A percentile compares a stretch with the other conserved stretches of the same genome.
Conservation (phyloP, 1,140 invertebrate species). For the Drosophila littoralis region DNA sequence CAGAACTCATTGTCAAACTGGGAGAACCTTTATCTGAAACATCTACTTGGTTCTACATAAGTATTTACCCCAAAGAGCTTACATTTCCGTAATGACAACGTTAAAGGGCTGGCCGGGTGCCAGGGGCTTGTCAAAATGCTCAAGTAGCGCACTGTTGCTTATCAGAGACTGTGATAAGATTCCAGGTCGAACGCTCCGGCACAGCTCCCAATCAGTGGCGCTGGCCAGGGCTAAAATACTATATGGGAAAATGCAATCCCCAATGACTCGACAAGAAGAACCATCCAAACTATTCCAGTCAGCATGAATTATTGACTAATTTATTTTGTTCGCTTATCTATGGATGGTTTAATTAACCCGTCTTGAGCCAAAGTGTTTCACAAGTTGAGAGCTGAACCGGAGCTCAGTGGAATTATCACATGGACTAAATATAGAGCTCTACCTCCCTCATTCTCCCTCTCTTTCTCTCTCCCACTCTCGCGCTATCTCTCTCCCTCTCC, state of each 20-base stretch:
- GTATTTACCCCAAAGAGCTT: conserved; percentile 14
- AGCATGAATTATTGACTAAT: conserved; percentile 24
- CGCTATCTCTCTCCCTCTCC: background rate
- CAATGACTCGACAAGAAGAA: conserved; percentile 31
- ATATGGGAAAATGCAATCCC: conserved; percentile 36
- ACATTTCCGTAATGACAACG: conserved; percentile 28
- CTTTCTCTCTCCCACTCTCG: background rate
- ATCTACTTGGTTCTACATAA: conserved; percentile 12
- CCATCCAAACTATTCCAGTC: conserved; percentile 6
- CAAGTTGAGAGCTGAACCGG: background rate
- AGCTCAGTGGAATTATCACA: background rate
- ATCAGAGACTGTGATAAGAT: conserved; percentile 48
- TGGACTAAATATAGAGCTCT: background rate
- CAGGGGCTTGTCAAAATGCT: conserved; percentile 32
- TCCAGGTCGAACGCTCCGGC: conserved; percentile 3
- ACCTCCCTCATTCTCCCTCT: background rate
- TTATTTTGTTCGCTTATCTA: conserved; percentile 26
- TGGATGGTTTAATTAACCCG: background rate
- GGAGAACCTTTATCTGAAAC: conserved; percentile 17
- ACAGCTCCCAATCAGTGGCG: conserved; percentile 12
- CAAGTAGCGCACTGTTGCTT: conserved; percentile 28
- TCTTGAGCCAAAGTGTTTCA: background rate
- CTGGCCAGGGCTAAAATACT: background rate
- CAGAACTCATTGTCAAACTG: conserved; percentile 7
- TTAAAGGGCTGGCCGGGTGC: background rate